phyloP scores from a whole-genome alignment of 1,140 invertebrate genomes.

The Drosophila chauvacae region DNA sequence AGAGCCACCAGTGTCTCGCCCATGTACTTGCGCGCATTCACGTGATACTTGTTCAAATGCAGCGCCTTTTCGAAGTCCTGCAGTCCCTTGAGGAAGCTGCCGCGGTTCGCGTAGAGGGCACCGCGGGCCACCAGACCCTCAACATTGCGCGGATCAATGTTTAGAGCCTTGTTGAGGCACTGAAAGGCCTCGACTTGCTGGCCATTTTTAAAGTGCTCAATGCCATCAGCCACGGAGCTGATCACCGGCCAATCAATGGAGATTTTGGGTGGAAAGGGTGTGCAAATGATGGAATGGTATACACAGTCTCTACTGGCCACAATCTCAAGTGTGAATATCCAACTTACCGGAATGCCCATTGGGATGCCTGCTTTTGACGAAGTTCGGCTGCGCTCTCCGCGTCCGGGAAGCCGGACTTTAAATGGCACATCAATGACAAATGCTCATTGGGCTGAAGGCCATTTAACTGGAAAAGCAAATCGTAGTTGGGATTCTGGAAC shows the following conservation, averaged over 20 bases:
- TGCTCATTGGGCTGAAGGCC: conserved; percentile 75
- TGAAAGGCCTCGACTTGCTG: conserved; percentile 97
- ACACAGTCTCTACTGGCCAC: conserved; percentile 15
- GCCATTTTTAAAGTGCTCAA: conserved; percentile 96
- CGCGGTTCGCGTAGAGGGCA: conserved; percentile 96
- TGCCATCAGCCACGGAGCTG: conserved; percentile 95
- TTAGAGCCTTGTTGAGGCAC: conserved; percentile 96
- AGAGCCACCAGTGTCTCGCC: conserved; percentile 95
- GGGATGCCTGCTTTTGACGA: conserved; percentile 94
- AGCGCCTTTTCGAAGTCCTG: conserved; percentile 97
- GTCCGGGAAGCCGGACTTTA: conserved; percentile 90
- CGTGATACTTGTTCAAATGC: conserved; percentile 94
- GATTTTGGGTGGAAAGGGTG: conserved; percentile 19
- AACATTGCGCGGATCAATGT: conserved; percentile 96
- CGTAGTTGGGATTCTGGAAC: conserved; percentile 95
- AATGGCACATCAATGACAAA: conserved; percentile 90
- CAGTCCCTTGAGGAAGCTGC: conserved; percentile 96
- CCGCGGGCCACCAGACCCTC: conserved; percentile 97
- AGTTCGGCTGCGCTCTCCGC: conserved; percentile 93
- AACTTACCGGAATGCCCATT: conserved; percentile 91
- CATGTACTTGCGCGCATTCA: conserved; percentile 97
- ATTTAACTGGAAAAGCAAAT: conserved; percentile 68
- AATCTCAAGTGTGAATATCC: background rate
- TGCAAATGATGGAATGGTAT: conserved; percentile 43
- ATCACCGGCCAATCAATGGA: conserved; percentile 15